Evolutionary conservation across 2,797 vertebrate species (phyloP).

Genomic region (Sebastes reedi): DNA sequence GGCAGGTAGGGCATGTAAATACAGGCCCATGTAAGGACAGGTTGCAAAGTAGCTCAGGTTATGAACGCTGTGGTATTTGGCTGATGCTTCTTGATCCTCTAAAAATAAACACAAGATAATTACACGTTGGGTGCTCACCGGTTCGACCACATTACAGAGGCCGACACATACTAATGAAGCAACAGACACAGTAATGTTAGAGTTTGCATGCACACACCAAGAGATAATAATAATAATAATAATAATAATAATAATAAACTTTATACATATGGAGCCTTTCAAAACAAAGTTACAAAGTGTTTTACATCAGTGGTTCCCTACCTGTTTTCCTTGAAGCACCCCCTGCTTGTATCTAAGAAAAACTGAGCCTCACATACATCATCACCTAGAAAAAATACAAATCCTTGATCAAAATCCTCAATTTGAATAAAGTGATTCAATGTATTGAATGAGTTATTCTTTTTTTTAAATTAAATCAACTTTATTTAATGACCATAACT

Average conservation of each 20-base stretch:
- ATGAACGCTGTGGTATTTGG: background rate
- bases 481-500: too few species aligned
- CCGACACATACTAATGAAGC: background rate
- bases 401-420: too few species aligned
- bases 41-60: background rate
- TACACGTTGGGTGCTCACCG: background rate
- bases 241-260: background rate
- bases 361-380: too few species aligned
- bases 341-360: too few species aligned
- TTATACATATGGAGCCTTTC: background rate
- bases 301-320: too few species aligned
- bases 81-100: background rate
- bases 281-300: background rate
- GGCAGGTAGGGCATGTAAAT: rapidly evolving
- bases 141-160: background rate
- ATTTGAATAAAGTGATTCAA: too few species aligned
- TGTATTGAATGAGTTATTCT: too few species aligned
- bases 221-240: background rate
- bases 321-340: too few species aligned
- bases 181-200: background rate
- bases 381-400: too few species aligned
- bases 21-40: background rate
- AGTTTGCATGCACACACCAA: background rate
- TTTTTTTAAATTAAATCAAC: too few species aligned
- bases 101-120: background rate